A percentile compares a stretch with the other conserved stretches of the same genome.
These are phyloP conservation scores for Halocynthia roretzi DNA, from an alignment of 23 tunicate genomes.

Conservation along the genomic window DNA sequence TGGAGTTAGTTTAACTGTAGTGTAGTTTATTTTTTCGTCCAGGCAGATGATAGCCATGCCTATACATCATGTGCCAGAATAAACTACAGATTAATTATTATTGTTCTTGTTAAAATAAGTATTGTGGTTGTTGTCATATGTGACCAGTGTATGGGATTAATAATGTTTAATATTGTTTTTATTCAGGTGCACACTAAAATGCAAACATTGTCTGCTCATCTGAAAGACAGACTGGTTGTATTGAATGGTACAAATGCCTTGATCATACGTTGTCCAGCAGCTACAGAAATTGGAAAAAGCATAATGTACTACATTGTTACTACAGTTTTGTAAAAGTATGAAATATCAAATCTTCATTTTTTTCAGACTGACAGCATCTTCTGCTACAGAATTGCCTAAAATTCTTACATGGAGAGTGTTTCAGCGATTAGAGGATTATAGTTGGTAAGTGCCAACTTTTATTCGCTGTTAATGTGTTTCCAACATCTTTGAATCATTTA, in stretches of 20 bases:
- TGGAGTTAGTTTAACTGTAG: no score
- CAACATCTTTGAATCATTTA: no score
- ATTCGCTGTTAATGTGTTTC: no score
- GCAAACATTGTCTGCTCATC: background rate
- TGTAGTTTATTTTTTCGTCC: no score
- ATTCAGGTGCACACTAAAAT: slow-evolving; percentile 6
- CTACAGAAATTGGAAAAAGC: slow-evolving; percentile 23
- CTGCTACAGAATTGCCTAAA: background rate
- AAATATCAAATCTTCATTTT: background rate
- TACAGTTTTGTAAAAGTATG: background rate
- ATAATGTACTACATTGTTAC: background rate
- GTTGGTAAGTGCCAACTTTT: no score
- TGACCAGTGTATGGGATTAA: no score
- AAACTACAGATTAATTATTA: no score
- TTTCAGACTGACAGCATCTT: slow-evolving; percentile 1
- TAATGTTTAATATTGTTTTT: background rate
- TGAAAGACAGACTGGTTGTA: background rate
- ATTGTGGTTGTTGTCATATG: no score
- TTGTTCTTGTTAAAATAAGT: no score
- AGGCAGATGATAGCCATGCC: no score
- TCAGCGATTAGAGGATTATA: background rate
- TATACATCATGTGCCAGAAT: no score
- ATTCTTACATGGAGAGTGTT: slow-evolving; percentile 2
- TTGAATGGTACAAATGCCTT: slow-evolving; percentile 15
- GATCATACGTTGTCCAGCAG: slow-evolving; percentile 14